A percentile compares a stretch with the other conserved stretches of the same genome.
Conservation (phyloP, 1,140 invertebrate genomes). For the Diorhabda elongata region DNA sequence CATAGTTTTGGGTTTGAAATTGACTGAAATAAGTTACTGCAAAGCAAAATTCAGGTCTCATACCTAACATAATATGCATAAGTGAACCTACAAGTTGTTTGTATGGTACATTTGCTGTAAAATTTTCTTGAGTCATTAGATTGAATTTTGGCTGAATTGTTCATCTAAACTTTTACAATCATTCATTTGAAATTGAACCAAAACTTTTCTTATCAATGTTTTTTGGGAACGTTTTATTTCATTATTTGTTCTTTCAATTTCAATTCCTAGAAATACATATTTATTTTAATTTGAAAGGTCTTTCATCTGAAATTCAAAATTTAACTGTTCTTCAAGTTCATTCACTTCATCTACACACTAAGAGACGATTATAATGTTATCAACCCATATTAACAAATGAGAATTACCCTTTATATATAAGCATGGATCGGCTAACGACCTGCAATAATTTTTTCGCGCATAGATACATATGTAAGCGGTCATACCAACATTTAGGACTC, state of each 20-base stretch:
- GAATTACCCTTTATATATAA: slow-evolving; percentile 30
- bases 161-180: slow-evolving; percentile 24
- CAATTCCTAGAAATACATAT: slow-evolving; percentile 17
- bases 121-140: slow-evolving; percentile 7
- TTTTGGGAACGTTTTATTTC: slow-evolving; percentile 13
- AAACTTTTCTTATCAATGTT: slow-evolving; percentile 9
- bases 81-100: slow-evolving; percentile 16
- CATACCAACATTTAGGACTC: slow-evolving; percentile 36
- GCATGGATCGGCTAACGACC: no score
- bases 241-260: slow-evolving; percentile 17
- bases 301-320: slow-evolving; percentile 19
- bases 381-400: slow-evolving; percentile 36
- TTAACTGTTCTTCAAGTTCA: slow-evolving; percentile 9
- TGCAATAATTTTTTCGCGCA: no score
- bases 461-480: slow-evolving; percentile 26
- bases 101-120: slow-evolving; percentile 8
- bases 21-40: slow-evolving; percentile 15
- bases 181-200: slow-evolving; percentile 17
- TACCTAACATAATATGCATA: slow-evolving; percentile 17
- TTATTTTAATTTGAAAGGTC: slow-evolving; percentile 10
- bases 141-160: slow-evolving; percentile 20
- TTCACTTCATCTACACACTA: slow-evolving; percentile 18
- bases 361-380: slow-evolving; percentile 39
- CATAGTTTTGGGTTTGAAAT: slow-evolving; percentile 12
- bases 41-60: slow-evolving; percentile 23